Conservation (phyloP, 2,113 vertebrate genomes). For the Daphoenositta chrysoptera region DNA sequence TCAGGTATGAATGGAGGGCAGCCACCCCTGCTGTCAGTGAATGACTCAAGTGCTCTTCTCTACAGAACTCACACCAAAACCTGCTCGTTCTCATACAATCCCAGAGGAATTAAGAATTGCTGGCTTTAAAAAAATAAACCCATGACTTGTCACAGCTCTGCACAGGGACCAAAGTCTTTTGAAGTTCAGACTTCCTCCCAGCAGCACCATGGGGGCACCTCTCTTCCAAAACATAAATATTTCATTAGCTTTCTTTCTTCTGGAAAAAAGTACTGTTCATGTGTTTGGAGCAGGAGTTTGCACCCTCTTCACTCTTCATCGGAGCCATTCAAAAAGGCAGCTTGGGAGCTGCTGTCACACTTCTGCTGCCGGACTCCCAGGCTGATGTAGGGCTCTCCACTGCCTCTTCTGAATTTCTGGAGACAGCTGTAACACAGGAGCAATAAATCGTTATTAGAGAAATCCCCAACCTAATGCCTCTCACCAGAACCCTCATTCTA, state of each 20-base stretch:
- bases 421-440: slow-evolving; percentile 36
- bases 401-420: neutral
- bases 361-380: slow-evolving; percentile 50
- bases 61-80: no score
- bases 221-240: neutral
- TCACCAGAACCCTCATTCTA: neutral
- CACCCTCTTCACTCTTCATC: slow-evolving; percentile 67
- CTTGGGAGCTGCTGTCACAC: neutral
- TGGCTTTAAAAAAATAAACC: no score
- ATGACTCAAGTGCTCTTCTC: no score
- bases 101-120: no score
- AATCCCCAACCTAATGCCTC: neutral
- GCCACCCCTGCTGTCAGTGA: no score
- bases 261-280: neutral
- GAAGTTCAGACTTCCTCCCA: neutral
- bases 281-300: neutral
- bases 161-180: no score
- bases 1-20: accelerated
- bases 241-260: neutral
- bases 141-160: no score
- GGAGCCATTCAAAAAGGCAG: slow-evolving; percentile 41
- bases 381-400: slow-evolving; percentile 36
- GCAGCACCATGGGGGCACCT: neutral
- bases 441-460: neutral
- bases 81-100: no score